A percentile compares a stretch with the other conserved stretches of the same genome.
phyloP scores from a whole-genome alignment of 64 coral and sea anemone species.

The Exaiptasia diaphana region DNA sequence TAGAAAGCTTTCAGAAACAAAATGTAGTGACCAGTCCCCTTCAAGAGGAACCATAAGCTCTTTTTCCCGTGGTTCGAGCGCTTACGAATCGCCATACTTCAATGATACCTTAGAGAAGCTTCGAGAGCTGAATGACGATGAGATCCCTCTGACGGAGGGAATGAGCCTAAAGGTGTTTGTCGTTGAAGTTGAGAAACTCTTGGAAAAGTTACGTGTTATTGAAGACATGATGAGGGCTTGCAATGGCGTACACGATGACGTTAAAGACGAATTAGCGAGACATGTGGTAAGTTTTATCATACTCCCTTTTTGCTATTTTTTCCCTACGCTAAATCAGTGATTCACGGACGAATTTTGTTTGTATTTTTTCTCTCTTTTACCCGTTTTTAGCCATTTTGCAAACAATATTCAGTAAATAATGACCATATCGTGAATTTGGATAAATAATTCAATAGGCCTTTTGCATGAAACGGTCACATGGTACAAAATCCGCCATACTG shows the following conservation, averaged over 20 bases:
- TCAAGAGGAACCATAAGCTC: background rate
- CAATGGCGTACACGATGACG: slow-evolving; percentile 29
- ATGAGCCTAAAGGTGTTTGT: slow-evolving; percentile 67
- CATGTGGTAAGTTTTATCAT: slow-evolving; percentile 86
- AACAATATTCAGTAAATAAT: too few relatives aligned
- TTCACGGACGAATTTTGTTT: too few relatives aligned
- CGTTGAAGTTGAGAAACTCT: slow-evolving; percentile 65
- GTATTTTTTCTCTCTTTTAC: background rate
- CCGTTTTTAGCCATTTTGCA: background rate
- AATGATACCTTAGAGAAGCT: background rate
- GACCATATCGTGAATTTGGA: too few relatives aligned
- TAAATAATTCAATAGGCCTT: too few relatives aligned
- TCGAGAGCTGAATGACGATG: slow-evolving; percentile 62
- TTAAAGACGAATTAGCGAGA: slow-evolving; percentile 75
- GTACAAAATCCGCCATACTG: too few relatives aligned
- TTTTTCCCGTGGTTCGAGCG: background rate
- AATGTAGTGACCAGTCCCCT: too few relatives aligned
- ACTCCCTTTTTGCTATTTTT: too few relatives aligned
- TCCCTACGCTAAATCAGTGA: too few relatives aligned
- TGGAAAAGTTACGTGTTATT: slow-evolving; percentile 74
- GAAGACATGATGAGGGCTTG: slow-evolving; percentile 74
- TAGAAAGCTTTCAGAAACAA: too few relatives aligned
- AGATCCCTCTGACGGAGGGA: slow-evolving; percentile 47
- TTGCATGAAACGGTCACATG: too few relatives aligned
- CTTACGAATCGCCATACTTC: background rate